Conservation (phyloP, 1,140 invertebrate genomes). For the Eubasilissa regina region DNA sequence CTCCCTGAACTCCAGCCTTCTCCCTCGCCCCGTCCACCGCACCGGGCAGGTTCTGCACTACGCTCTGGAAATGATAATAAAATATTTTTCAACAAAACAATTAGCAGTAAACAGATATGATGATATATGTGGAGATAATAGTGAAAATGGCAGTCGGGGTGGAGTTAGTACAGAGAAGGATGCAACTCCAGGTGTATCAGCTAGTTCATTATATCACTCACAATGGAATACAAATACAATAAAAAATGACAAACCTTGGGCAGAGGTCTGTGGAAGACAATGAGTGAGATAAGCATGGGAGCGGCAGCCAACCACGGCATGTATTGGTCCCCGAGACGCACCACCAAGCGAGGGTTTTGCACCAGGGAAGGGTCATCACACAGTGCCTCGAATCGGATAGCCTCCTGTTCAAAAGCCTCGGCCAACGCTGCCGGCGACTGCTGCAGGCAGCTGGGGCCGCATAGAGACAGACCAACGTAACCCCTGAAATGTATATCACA, state of each 20-base stretch:
- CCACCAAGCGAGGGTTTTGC: conserved; percentile 88
- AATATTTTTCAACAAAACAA: background rate
- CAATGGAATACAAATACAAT: too few relatives aligned
- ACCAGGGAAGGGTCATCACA: conserved; percentile 85
- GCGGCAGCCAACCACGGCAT: conserved; percentile 92
- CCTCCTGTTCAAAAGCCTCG: conserved; percentile 81
- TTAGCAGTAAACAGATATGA: conserved; percentile 1
- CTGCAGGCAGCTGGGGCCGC: conserved; percentile 50
- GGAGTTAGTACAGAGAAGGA: too few relatives aligned
- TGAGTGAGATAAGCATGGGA: conserved; percentile 88
- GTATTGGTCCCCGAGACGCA: conserved; percentile 89
- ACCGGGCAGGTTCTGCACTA: conserved; percentile 66
- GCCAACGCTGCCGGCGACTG: conserved; percentile 58
- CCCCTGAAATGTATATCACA: conserved; percentile 43
- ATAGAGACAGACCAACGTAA: conserved; percentile 56
- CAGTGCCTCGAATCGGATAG: conserved; percentile 89
- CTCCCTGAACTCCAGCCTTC: conserved; percentile 63
- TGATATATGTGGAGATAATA: conserved; percentile 17
- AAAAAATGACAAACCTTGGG: conserved; percentile 76
- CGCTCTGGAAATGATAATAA: conserved; percentile 61
- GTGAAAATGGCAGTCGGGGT: background rate
- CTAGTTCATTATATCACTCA: too few relatives aligned
- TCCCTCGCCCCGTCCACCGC: conserved; percentile 61
- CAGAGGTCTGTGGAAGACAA: conserved; percentile 88
- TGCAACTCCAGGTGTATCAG: too few relatives aligned